Evolutionary conservation across 2,888 invertebrate genomes (phyloP), one percentile per base, ranked within the genome.

Genomic region (Alloplasta piceator): DNA sequence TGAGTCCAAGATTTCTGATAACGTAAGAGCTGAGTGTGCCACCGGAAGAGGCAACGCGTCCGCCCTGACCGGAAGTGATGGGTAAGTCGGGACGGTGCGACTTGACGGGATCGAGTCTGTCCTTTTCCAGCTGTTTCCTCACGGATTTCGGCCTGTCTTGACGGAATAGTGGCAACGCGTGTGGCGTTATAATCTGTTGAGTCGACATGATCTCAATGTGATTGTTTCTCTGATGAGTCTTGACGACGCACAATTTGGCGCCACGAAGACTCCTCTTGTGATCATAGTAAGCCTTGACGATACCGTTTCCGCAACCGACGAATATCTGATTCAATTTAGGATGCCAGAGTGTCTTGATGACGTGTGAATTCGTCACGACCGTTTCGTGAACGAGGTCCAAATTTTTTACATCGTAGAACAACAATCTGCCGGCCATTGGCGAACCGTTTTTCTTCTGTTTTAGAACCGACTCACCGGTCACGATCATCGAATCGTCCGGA

Each of bases 271-370:
- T 98, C 56, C 95, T 94, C 76, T 96, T 95, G 0, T 96, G 96
- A 89, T 99, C 98, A 87, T 98, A 99, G 90, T 96, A 98, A 72
- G 98, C 96, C 87, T 98, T 97, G 0, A 98, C 96, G 0, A 95
- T 93, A 0, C 99, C 99, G 90, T 98, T 97, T 0, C 98, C 98
- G 85, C 97, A 97, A 0, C 98, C 97, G 0, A 98, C 95, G 83
- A 99, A 97, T 55, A 99, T 95, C 91, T 99, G 99, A 90, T 99
- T 99, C n/a, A 99, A 92, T 91, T 98, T 98, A 0, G 99, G 97
- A 93, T 99, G 99, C 99, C 99, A 99, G 0, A 97, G 92, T 0
- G 96, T 95, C 90, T 98, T 97, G 0, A 99, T 97, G 0, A 98
- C 95, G 84, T 97, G 97, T 0, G 97, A 96, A 87, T 96, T 94